These are phyloP conservation scores for Nemurella pictetii DNA, from an alignment of 2,888 invertebrate species.

Conservation along the genomic window DNA sequence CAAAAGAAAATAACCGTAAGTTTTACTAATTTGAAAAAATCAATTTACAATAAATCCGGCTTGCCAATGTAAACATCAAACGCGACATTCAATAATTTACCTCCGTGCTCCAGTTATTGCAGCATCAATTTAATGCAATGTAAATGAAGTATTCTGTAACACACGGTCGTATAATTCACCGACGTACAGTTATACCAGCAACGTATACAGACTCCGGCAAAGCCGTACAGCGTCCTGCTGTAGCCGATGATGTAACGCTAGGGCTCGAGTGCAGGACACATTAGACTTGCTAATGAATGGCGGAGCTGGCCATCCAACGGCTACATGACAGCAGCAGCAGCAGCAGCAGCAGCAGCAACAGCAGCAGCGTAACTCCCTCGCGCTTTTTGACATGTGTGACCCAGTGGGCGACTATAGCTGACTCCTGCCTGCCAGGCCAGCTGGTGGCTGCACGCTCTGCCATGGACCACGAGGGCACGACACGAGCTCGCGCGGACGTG, in stretches of 20 bases:
- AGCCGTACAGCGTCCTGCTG: no score
- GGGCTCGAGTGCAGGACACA: background rate
- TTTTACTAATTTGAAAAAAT: background rate
- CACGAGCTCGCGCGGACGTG: background rate
- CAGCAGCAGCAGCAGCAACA: no score
- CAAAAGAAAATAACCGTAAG: background rate
- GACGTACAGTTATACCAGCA: background rate
- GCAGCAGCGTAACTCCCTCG: background rate
- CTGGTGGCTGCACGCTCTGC: no score
- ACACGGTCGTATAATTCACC: background rate
- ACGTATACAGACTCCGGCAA: background rate
- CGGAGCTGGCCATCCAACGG: background rate
- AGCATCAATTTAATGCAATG: background rate
- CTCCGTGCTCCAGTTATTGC: background rate
- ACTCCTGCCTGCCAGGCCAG: background rate
- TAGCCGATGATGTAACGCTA: background rate
- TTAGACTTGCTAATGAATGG: conserved; percentile 15
- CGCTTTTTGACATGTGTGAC: background rate
- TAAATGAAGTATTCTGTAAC: no score
- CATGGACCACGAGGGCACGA: no score
- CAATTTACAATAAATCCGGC: background rate
- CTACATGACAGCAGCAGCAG: background rate
- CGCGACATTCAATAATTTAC: background rate
- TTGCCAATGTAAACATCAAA: background rate
- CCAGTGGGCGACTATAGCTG: background rate